Percentiles rank a stretch among this genome's conserved stretches.
Conservation (phyloP, 1,140 invertebrate species). For the Mercenaria mercenaria region DNA sequence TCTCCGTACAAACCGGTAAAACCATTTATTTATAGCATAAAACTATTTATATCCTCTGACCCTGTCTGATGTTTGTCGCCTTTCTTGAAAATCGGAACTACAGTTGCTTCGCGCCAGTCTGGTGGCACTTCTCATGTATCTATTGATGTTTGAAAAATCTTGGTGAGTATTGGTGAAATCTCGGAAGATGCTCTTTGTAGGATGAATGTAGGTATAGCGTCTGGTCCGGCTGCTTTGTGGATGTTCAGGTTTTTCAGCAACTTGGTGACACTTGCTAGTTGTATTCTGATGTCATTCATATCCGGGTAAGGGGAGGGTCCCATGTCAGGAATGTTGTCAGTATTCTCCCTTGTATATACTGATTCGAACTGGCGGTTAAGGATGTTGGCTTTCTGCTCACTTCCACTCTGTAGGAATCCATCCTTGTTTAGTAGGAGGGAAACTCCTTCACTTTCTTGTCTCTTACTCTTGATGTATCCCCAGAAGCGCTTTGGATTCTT, state of each 20-base stretch:
- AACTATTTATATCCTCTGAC: too few relatives aligned
- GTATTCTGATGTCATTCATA: background rate
- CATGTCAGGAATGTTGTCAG: background rate
- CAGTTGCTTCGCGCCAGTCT: slow-evolving; percentile 12
- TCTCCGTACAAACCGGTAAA: too few relatives aligned
- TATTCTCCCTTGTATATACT: background rate
- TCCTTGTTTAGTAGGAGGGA: background rate
- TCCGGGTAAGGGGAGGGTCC: background rate
- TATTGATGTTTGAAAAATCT: slow-evolving; percentile 16
- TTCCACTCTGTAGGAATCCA: background rate
- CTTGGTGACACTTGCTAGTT: background rate
- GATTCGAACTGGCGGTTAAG: background rate
- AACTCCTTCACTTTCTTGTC: background rate
- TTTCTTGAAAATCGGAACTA: background rate
- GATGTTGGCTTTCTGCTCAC: background rate
- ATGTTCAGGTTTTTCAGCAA: background rate
- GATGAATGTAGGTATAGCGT: background rate
- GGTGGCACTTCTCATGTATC: background rate
- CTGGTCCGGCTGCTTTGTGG: background rate
- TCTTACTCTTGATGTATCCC: background rate
- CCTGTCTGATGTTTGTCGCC: background rate
- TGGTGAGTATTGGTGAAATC: background rate
- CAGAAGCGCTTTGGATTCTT: background rate
- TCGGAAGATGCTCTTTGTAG: background rate
- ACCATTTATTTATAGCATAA: too few relatives aligned